These are phyloP conservation scores for Nesoenas mayeri DNA, from an alignment of 2,113 vertebrate genomes.

Conservation along the genomic window DNA sequence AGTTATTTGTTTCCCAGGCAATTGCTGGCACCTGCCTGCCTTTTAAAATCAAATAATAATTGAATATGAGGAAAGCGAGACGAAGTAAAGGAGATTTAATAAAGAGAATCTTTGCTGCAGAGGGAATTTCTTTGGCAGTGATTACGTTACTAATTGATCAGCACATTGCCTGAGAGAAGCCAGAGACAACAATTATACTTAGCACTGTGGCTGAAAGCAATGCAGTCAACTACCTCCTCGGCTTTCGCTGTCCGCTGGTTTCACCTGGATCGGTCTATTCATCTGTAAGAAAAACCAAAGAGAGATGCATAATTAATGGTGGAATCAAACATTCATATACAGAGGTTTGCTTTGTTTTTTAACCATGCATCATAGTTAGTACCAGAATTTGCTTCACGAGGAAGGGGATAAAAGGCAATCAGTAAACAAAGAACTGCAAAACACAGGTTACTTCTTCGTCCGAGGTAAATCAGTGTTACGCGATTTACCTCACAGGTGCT, in stretches of 20 bases:
- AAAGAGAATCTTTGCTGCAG: constrained; percentile 68
- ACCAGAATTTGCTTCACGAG: neutral
- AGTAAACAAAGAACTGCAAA: neutral
- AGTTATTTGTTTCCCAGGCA: constrained; percentile 73
- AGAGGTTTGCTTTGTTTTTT: neutral
- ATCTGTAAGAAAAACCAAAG: constrained; percentile 83
- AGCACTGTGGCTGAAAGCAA: constrained; percentile 74
- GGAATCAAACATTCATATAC: neutral
- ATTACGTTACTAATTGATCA: constrained; percentile 75
- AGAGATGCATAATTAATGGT: neutral
- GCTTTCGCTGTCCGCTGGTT: constrained; percentile 98
- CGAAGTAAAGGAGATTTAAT: constrained; percentile 71
- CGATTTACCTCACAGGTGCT: neutral
- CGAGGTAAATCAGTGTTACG: neutral
- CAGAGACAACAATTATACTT: constrained; percentile 71
- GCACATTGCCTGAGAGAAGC: constrained; percentile 63
- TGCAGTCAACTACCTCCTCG: constrained; percentile 95
- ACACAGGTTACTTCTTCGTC: neutral
- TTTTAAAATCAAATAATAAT: constrained; percentile 78
- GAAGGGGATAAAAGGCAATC: neutral
- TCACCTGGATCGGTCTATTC: constrained; percentile 99
- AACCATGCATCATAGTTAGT: neutral
- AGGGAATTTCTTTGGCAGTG: constrained; percentile 72
- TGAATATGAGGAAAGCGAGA: constrained; percentile 71
- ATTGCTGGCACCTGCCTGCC: constrained; percentile 67